A percentile compares a stretch with the other conserved stretches of the same genome.
These are phyloP conservation scores for Dermolepida albohirtum DNA, from an alignment of 2,888 invertebrate genomes.

Conservation along the genomic window DNA sequence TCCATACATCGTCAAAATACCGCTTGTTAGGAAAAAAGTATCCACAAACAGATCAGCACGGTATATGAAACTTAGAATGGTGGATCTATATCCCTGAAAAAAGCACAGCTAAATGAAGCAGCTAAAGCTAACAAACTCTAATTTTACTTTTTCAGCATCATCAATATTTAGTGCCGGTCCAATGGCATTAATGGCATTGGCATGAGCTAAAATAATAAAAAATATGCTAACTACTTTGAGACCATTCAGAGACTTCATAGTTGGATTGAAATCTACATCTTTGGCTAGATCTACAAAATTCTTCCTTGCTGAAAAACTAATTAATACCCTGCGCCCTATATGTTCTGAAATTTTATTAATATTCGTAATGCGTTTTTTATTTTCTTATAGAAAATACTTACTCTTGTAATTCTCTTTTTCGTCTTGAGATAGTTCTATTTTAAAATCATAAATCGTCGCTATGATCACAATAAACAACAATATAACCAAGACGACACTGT, in stretches of 20 bases:
- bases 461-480: conserved; percentile 57
- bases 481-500: conserved; percentile 56
- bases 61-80: conserved; percentile 66
- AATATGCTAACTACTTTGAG: conserved; percentile 70
- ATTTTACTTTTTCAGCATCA: conserved; percentile 68
- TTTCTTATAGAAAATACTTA: conserved; percentile 15
- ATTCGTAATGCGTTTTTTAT: neutral
- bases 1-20: conserved; percentile 69
- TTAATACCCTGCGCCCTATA: conserved; percentile 49
- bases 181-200: conserved; percentile 68
- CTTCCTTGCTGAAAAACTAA: conserved; percentile 59
- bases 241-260: conserved; percentile 70
- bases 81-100: conserved; percentile 62
- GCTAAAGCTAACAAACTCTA: neutral
- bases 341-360: conserved; percentile 51
- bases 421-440: conserved; percentile 52
- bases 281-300: conserved; percentile 63
- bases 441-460: conserved; percentile 60
- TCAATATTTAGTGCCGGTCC: conserved; percentile 71
- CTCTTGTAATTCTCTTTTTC: conserved; percentile 37
- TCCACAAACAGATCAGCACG: conserved; percentile 76
- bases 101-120: neutral
- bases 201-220: conserved; percentile 70
- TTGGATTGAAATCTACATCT: conserved; percentile 63
- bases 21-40: conserved; percentile 73